Evolutionary conservation across 2,113 vertebrate species (phyloP).

Genomic region (Psettodes erumei): DNA sequence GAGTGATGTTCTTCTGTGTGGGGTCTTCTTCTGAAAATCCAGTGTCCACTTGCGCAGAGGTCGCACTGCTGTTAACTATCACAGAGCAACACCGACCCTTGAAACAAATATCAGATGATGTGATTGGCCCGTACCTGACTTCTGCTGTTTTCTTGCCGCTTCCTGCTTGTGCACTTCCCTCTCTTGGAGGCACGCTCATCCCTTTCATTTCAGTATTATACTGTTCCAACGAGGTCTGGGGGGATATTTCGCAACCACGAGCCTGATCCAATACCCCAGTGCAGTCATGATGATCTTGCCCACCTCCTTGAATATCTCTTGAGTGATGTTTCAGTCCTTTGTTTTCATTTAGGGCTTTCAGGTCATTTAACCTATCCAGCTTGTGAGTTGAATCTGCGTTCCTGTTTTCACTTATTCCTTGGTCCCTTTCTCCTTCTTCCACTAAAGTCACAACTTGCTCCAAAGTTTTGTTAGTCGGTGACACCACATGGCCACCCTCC

Average conservation of each 20-base stretch:
- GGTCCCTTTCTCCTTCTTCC: slow-evolving; percentile 33
- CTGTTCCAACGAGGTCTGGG: slow-evolving; percentile 55
- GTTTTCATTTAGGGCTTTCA: slow-evolving; percentile 55
- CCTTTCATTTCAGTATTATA: slow-evolving; percentile 38
- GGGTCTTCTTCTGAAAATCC: slow-evolving; percentile 21
- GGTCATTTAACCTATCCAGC: slow-evolving; percentile 49
- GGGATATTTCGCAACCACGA: slow-evolving; percentile 48
- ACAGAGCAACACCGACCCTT: slow-evolving; percentile 44
- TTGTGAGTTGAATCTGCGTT: slow-evolving; percentile 31
- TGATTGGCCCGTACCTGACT: neutral
- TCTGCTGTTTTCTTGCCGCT: slow-evolving; percentile 21
- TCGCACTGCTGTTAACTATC: neutral
- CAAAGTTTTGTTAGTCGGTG: slow-evolving; percentile 24
- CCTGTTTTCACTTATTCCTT: slow-evolving; percentile 39
- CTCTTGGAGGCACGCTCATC: slow-evolving; percentile 23
- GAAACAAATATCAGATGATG: slow-evolving; percentile 42
- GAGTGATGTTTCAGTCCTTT: slow-evolving; percentile 37
- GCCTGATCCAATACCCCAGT: slow-evolving; percentile 28
- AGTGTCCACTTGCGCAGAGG: slow-evolving; percentile 30
- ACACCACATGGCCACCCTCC: slow-evolving; percentile 38
- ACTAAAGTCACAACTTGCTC: slow-evolving; percentile 32
- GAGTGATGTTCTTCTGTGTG: slow-evolving; percentile 4
- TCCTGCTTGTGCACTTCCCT: slow-evolving; percentile 48
- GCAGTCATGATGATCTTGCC: slow-evolving; percentile 19
- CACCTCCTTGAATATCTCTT: slow-evolving; percentile 26